phyloP scores from a whole-genome alignment of 2,888 invertebrate species.

The Marronus borbonicus region DNA sequence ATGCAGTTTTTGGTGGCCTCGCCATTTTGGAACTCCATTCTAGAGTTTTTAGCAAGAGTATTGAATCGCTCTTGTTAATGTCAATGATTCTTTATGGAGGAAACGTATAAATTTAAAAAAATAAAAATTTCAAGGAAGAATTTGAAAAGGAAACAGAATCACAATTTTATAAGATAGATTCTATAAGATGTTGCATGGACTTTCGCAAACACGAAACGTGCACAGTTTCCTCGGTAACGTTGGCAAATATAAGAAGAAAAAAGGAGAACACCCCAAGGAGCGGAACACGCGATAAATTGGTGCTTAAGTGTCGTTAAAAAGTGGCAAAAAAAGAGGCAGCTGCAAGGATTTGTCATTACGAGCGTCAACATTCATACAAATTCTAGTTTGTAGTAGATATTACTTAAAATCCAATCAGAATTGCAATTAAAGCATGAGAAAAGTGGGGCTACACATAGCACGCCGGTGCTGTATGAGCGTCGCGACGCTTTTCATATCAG shows the following conservation, averaged over 20 bases:
- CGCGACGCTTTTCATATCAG: constrained; percentile 60
- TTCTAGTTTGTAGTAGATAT: constrained; percentile 51
- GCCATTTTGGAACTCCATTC: too few relatives aligned
- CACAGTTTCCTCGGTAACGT: too few relatives aligned
- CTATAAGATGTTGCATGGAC: too few relatives aligned
- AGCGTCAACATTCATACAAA: constrained; percentile 50
- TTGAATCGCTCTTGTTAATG: too few relatives aligned
- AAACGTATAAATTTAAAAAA: too few relatives aligned
- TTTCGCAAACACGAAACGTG: too few relatives aligned
- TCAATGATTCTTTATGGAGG: too few relatives aligned
- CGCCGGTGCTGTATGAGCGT: constrained; percentile 54
- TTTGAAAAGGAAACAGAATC: too few relatives aligned
- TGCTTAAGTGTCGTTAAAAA: constrained; percentile 9
- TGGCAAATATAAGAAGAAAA: background rate
- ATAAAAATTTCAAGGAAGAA: too few relatives aligned
- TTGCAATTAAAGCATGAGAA: constrained; percentile 56
- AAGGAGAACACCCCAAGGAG: background rate
- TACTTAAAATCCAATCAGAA: constrained; percentile 57
- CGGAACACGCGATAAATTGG: constrained; percentile 5
- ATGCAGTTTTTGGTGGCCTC: too few relatives aligned
- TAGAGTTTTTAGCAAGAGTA: too few relatives aligned
- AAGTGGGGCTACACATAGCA: constrained; percentile 46
- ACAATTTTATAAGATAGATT: too few relatives aligned
- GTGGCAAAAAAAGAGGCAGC: constrained; percentile 1
- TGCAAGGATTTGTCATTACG: constrained; percentile 29